phyloP scores from a whole-genome alignment of 2,113 vertebrate genomes.

The Haemorhous mexicanus region DNA sequence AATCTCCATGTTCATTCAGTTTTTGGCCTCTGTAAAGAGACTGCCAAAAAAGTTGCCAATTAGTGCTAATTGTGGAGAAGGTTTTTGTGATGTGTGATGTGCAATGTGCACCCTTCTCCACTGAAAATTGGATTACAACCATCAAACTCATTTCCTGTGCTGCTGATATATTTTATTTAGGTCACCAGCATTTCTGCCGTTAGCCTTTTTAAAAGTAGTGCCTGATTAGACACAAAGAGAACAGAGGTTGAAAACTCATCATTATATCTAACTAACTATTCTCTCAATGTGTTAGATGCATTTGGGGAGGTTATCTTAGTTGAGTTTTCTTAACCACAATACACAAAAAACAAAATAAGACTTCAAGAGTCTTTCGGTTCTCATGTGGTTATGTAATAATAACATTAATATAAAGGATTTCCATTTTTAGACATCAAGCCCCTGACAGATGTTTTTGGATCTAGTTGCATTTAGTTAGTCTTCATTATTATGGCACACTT shows the following conservation, averaged over 20 bases:
- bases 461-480: slow-evolving; percentile 59
- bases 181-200: slow-evolving; percentile 45
- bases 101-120: neutral
- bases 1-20: slow-evolving; percentile 36
- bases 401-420: slow-evolving; percentile 35
- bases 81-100: slow-evolving; percentile 48
- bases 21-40: slow-evolving; percentile 41
- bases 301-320: neutral
- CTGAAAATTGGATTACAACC: slow-evolving; percentile 63
- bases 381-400: slow-evolving; percentile 50
- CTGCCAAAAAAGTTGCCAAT: slow-evolving; percentile 71
- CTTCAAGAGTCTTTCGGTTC: neutral
- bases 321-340: slow-evolving; percentile 12
- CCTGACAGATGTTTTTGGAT: slow-evolving; percentile 70
- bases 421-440: slow-evolving; percentile 62
- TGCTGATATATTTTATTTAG: slow-evolving; percentile 59
- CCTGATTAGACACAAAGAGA: neutral
- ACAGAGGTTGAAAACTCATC: neutral
- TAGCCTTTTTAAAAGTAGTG: slow-evolving; percentile 6
- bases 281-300: neutral
- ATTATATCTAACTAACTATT: neutral
- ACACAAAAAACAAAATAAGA: slow-evolving; percentile 6
- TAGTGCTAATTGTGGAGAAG: slow-evolving; percentile 65
- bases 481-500: slow-evolving; percentile 69
- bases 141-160: slow-evolving; percentile 57